Evolutionary conservation across 1,140 invertebrate genomes (phyloP), one percentile per base, ranked within the genome.

Genomic region (Oedothorax gibbosus): DNA sequence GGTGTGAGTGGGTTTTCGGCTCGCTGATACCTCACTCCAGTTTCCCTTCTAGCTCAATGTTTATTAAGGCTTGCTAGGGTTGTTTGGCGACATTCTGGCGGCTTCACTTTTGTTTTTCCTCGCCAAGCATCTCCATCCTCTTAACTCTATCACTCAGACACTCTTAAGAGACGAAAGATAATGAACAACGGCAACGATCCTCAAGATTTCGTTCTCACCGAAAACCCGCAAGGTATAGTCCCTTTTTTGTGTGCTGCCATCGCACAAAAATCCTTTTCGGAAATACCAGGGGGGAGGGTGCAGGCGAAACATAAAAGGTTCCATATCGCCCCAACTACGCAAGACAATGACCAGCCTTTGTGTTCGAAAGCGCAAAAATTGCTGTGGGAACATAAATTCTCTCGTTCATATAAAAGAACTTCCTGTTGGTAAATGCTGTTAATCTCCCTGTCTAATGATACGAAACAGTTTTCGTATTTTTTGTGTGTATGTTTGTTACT

Each of bases 381-480:
- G 69, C 49, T 21, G 35, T 35, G 53, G 68, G 66, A 62, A 64
- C 80, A 82, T 82, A 82, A 82, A 82, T 82, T 82, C 80, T 54
- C 56, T 49, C 49, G 72, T 49, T 56, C 75, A 75, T 57, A 76
- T 84, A 84, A 84, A 84, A 84, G 81, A 84, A 84, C 81, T 84
- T 84, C 81, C 81, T 84, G 81, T 84, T 84, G 71, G 81, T 84
- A 84, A 84, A 84, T 68, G 81, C 72, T 84, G 81, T 84, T 84
- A 84, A 84, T 84, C 81, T 84, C 81, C 62, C 72, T 84, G 81
- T 84, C 81, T 84, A 84, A 84, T 84, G 81, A 84, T 84, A 84
- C 81, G 81, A 84, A 84, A 75, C 81, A 84, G 35, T 84, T 84
- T 84, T 68, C 56, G 49, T 20, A 18, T 54, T 77, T 62, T 60